These are phyloP conservation scores for Andrena flavipes DNA, from an alignment of 2,888 invertebrate species.

Conservation along the genomic window DNA sequence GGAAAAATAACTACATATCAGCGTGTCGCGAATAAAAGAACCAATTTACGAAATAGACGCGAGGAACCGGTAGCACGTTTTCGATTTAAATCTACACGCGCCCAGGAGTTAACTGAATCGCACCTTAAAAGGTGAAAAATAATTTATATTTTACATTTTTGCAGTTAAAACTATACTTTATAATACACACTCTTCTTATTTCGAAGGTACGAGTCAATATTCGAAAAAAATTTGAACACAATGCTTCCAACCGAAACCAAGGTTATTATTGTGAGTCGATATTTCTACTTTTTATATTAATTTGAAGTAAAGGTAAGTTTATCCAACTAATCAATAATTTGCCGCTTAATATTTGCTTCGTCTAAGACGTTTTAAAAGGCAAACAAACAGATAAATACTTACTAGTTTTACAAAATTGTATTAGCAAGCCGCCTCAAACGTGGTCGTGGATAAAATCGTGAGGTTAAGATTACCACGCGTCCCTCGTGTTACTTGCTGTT, in stretches of 20 bases:
- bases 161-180: neutral
- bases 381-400: neutral
- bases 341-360: neutral
- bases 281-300: neutral
- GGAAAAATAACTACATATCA: too few species aligned
- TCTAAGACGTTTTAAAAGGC: neutral
- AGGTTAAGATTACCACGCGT: constrained; percentile 49
- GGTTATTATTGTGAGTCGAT: neutral
- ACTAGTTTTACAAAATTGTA: neutral
- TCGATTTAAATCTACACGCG: too few species aligned
- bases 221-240: neutral
- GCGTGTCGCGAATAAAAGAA: too few species aligned
- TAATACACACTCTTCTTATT: neutral
- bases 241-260: neutral
- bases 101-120: too few species aligned
- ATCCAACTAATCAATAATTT: neutral
- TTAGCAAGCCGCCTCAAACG: constrained; percentile 20
- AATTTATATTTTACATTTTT: neutral
- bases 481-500: neutral
- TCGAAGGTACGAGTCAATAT: neutral
- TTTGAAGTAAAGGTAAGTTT: neutral
- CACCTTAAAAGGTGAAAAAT: too few species aligned
- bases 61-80: too few species aligned
- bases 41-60: too few species aligned
- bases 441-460: constrained; percentile 9